A percentile compares a stretch with the other conserved stretches of the same genome.
phyloP scores from a whole-genome alignment of 1,140 invertebrate genomes.

The Chironomus striatipennis region DNA sequence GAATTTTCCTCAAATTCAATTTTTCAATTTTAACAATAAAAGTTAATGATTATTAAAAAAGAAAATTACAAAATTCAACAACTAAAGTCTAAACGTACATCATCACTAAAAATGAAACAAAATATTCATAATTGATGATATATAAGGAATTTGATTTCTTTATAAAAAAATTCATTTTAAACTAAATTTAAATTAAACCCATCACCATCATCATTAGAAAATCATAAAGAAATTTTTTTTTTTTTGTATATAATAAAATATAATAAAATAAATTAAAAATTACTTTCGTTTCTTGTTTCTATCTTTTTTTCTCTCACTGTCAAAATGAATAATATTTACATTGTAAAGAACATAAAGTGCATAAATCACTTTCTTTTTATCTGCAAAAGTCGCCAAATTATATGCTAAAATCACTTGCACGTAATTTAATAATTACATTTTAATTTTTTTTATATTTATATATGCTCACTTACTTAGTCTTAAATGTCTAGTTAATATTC shows the following conservation, averaged over 20 bases:
- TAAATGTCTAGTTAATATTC: too few species aligned
- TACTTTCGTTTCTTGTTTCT: background rate
- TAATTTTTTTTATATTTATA: too few species aligned
- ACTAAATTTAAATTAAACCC: conserved; percentile 11
- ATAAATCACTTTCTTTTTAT: background rate
- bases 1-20: too few species aligned
- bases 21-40: too few species aligned
- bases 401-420: conserved; percentile 7
- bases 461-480: too few species aligned
- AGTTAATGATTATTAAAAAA: too few species aligned
- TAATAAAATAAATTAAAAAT: conserved; percentile 15
- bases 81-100: too few species aligned
- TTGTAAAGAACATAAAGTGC: background rate
- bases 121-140: too few species aligned
- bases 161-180: conserved; percentile 4
- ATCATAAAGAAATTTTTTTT: background rate
- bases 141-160: background rate
- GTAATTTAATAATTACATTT: background rate
- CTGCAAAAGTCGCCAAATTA: background rate
- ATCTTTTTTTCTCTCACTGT: background rate
- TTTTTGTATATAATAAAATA: background rate
- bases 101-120: too few species aligned
- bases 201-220: background rate
- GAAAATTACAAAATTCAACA: too few species aligned
- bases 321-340: conserved; percentile 14